phyloP scores from a whole-genome alignment of 2,888 invertebrate genomes.

The Priocnemis perturbator region DNA sequence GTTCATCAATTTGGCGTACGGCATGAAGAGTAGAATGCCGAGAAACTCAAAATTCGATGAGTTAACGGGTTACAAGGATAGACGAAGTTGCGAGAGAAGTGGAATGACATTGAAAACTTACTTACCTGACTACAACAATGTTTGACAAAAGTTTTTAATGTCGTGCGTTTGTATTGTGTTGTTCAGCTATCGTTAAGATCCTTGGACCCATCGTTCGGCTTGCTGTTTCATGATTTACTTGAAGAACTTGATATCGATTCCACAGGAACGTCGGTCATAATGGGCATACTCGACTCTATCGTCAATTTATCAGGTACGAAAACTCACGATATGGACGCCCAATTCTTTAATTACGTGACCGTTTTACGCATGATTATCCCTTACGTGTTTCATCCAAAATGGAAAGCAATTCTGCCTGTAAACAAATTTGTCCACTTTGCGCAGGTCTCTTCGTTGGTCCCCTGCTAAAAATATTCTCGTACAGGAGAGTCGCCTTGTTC shows the following conservation, averaged over 20 bases:
- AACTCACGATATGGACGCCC: not conserved
- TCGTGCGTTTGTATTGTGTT: no score
- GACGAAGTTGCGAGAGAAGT: no score
- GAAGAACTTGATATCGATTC: constrained; percentile 83
- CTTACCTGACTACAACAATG: no score
- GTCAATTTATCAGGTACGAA: constrained; percentile 83
- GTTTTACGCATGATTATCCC: constrained; percentile 62
- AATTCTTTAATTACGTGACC: not conserved
- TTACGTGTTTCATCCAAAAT: no score
- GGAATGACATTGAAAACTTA: no score
- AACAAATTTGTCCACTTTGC: constrained; percentile 55
- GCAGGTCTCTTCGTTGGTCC: constrained; percentile 78
- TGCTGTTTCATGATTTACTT: constrained; percentile 86
- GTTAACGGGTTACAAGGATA: no score
- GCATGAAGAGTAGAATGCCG: no score
- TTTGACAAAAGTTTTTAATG: no score
- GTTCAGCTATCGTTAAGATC: constrained; percentile 85
- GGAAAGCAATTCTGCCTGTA: no score
- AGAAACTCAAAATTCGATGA: no score
- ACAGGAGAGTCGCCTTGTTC: constrained; percentile 71
- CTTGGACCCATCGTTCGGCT: constrained; percentile 87
- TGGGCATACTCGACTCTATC: constrained; percentile 85
- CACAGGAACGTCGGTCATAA: constrained; percentile 85
- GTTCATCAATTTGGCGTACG: no score
- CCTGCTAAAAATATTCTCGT: constrained; percentile 73